Evolutionary conservation across 1,140 invertebrate species (phyloP), one percentile per base, ranked within the genome.

Genomic region (Diplogasteroides magnus): DNA sequence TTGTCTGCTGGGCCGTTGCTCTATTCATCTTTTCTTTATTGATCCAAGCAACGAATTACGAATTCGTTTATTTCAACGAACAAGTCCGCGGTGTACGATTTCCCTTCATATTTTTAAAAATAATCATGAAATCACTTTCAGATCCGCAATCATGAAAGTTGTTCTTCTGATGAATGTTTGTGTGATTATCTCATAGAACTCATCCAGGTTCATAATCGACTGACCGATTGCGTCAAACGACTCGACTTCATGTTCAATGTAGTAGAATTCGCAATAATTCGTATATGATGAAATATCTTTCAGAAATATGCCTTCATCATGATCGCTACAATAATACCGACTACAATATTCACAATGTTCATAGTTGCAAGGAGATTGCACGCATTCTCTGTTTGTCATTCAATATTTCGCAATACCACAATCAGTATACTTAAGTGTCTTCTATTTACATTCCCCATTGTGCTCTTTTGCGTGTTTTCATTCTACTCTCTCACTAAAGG

Each of bases 271-370:
- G 37, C 37, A 19, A 11, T 48, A 6, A 48, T 48, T 48, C 19
- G 6, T 48, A 11, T 48, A 48, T 48, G 6, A 48, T 11, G 37
- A 48, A 48, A 48, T 48, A 19, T 48, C n/a, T 74, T 70, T 59
- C 60, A 76, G 73, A 25, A 66, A 1, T 76, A 75, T 29, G 71
- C 73, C 27, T 76, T 76, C 60, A 67, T 76, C 1, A 75, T 76
- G 75, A 64, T 76, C 25, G 75, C 66, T 1, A 76, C 63, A 27
- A 76, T 62, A 1, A 69, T 76, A 55, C 75, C 75, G 15, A 65
- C 74, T 1, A 73, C 72, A 26, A 75, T 72, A n/a, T 76, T 76
- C 68, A 67, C 73, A 48, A 6, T 48, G 37, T 48, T 11, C 37
- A 48, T 48, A 19, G 37, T 48, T 48, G 37, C 19, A 6, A 6